Percentiles rank a stretch among this genome's conserved stretches.
Evolutionary conservation across 2,113 vertebrate species (phyloP).

Genomic region (Callaeas wilsoni): DNA sequence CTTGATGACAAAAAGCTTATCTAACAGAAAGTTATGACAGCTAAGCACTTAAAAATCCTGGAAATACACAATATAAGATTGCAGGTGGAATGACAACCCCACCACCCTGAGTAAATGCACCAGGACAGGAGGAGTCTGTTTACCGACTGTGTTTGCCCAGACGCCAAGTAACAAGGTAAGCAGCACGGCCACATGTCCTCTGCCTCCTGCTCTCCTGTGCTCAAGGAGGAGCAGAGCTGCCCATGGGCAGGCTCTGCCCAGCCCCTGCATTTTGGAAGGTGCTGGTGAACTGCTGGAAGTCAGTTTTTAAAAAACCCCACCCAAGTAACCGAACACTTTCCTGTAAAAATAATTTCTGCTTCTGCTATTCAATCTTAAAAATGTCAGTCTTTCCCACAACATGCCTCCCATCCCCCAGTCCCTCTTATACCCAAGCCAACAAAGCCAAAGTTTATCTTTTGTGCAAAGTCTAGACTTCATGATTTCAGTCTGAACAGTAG

Average conservation of each 20-base stretch:
- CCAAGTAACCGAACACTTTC: not conserved
- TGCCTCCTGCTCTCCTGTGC: not conserved
- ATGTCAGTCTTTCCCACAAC: not conserved
- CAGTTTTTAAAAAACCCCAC: not conserved
- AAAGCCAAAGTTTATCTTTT: not conserved
- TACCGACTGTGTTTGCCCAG: accelerated
- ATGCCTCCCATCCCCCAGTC: not conserved
- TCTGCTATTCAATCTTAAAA: not conserved
- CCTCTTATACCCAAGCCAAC: not conserved
- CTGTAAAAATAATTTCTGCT: not conserved
- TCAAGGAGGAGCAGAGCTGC: not conserved
- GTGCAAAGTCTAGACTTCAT: not conserved
- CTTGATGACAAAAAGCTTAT: not conserved
- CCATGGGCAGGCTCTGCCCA: not conserved
- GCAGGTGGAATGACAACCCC: not conserved
- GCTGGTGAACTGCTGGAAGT: not conserved
- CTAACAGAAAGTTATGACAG: not conserved
- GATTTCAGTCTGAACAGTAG: not conserved
- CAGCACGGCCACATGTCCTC: not conserved
- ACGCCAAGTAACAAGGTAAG: not conserved
- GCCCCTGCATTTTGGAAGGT: not conserved
- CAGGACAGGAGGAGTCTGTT: not conserved
- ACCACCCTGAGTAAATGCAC: not conserved
- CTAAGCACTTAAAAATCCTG: not conserved
- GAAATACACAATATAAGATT: not conserved